A percentile compares a stretch with the other conserved stretches of the same genome.
Conservation (phyloP, 2,113 vertebrate genomes). For the Cygnus atratus region DNA sequence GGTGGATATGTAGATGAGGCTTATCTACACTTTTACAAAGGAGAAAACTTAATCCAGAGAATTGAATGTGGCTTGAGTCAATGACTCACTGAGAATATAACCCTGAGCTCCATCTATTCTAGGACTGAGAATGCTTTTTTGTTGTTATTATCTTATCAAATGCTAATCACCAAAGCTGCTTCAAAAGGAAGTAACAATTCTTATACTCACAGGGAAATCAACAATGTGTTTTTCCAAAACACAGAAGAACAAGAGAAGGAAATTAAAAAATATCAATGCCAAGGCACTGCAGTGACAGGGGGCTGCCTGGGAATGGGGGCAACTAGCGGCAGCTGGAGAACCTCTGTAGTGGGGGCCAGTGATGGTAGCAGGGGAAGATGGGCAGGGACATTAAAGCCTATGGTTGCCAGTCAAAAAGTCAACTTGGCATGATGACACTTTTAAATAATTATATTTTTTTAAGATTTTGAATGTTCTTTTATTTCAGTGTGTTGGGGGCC, state of each 20-base stretch:
- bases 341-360: accelerated
- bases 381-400: too few relatives aligned
- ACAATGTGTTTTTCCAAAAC: neutral
- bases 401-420: neutral
- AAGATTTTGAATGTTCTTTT: neutral
- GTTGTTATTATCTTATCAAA: neutral
- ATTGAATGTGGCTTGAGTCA: neutral
- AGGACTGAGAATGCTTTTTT: neutral
- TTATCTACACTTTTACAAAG: neutral
- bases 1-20: neutral
- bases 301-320: neutral
- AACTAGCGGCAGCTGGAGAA: neutral
- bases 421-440: accelerated
- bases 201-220: neutral
- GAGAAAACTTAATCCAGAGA: neutral
- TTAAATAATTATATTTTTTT: neutral
- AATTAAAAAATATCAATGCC: neutral
- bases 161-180: neutral
- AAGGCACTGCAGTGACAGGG: accelerated
- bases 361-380: accelerated
- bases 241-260: neutral
- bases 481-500: neutral
- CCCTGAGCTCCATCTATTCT: neutral
- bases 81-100: neutral
- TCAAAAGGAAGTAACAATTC: neutral